Percentiles rank a stretch among this genome's conserved stretches.
Conservation (phyloP, 2,888 invertebrate species). For the Meteorus colon region DNA sequence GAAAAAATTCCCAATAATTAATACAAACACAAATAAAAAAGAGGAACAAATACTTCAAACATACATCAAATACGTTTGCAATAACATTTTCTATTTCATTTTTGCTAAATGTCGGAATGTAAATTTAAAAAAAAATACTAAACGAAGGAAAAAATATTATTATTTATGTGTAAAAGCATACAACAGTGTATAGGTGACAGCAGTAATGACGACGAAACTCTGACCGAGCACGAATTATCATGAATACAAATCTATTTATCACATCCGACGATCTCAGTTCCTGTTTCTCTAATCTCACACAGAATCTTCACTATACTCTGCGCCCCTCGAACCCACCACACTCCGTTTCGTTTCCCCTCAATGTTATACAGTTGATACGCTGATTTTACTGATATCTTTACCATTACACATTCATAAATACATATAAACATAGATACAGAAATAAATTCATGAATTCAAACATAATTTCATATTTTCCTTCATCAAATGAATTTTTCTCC, state of each 20-base stretch:
- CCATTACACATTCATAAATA: neutral
- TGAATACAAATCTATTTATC: conserved; percentile 59
- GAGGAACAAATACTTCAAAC: too few relatives aligned
- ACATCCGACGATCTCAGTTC: conserved; percentile 72
- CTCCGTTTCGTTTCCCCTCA: conserved; percentile 37
- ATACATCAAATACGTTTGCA: too few relatives aligned
- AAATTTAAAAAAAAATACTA: too few relatives aligned
- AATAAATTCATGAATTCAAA: neutral
- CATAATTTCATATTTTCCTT: neutral
- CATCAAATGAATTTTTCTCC: neutral
- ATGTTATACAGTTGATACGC: conserved; percentile 69
- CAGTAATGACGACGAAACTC: conserved; percentile 32
- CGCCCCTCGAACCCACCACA: conserved; percentile 38
- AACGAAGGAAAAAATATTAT: neutral
- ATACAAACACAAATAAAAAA: too few relatives aligned
- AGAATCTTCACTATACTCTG: conserved; percentile 59
- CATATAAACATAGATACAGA: neutral
- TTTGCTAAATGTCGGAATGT: too few relatives aligned
- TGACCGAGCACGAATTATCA: conserved; percentile 36
- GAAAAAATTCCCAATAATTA: too few relatives aligned
- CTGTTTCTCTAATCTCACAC: conserved; percentile 67
- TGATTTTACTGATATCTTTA: conserved; percentile 64
- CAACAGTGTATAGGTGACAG: conserved; percentile 39
- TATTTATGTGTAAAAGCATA: conserved; percentile 30
- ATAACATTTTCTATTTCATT: too few relatives aligned